Percentiles rank a stretch among this genome's conserved stretches.
Conservation (phyloP, 30 jellyfish, hydroid and myxozoan species). For the Sanderia malayensis region DNA sequence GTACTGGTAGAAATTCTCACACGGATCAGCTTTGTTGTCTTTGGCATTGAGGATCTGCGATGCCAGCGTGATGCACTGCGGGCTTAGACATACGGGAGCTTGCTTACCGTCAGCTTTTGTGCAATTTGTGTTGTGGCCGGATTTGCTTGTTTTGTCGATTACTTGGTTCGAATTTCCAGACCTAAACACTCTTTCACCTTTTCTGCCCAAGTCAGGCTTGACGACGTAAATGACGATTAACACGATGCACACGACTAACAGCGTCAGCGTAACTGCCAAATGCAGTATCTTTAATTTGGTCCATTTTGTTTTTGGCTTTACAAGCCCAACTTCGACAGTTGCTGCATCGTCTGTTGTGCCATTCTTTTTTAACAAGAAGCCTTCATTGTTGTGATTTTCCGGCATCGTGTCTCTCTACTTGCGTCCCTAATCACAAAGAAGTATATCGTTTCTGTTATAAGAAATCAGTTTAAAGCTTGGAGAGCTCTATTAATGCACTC, state of each 20-base stretch:
- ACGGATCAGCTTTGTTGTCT: conserved; percentile 49
- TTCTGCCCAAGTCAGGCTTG: conserved; percentile 21
- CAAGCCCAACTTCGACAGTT: conserved; percentile 38
- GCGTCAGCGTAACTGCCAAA: conserved; percentile 34
- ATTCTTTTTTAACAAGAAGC: conserved; percentile 27
- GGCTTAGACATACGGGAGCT: conserved; percentile 46
- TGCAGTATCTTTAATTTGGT: conserved; percentile 58
- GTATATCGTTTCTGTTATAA: no score
- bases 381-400: conserved; percentile 52
- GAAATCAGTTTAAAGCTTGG: no score
- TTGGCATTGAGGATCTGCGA: conserved; percentile 42
- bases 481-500: not conserved
- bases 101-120: not conserved
- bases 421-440: not conserved
- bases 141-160: not conserved
- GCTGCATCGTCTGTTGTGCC: conserved; percentile 53
- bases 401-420: conserved; percentile 25
- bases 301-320: conserved; percentile 53
- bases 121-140: not conserved
- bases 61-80: conserved; percentile 58
- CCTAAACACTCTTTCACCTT: not conserved
- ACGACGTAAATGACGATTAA: conserved; percentile 35
- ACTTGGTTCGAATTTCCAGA: not conserved
- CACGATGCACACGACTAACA: conserved; percentile 43
- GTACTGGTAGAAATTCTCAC: conserved; percentile 59